phyloP scores from a whole-genome alignment of 2,888 invertebrate genomes.

The Amitus sp. region DNA sequence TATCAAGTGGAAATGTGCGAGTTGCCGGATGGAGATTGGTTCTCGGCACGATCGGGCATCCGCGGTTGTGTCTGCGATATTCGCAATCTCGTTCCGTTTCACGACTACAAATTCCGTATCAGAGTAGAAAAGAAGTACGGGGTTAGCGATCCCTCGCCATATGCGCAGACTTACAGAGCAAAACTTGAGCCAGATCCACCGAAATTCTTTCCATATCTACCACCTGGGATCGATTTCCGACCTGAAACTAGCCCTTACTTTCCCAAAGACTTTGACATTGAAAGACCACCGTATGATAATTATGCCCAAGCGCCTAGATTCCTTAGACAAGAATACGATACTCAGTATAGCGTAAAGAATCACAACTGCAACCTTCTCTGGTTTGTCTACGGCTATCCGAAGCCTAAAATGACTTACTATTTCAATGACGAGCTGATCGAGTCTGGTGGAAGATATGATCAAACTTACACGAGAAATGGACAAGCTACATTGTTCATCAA shows the following conservation, averaged over 20 bases:
- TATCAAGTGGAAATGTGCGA: conserved; percentile 96
- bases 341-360: conserved; percentile 91
- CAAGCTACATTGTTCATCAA: conserved; percentile 91
- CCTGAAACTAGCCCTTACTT: conserved; percentile 88
- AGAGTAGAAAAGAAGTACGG: conserved; percentile 97
- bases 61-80: conserved; percentile 92
- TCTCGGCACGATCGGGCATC: conserved; percentile 84
- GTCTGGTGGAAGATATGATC: conserved; percentile 85
- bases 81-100: conserved; percentile 88
- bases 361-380: conserved; percentile 91
- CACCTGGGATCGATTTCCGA: conserved; percentile 83
- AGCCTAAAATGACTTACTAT: conserved; percentile 91
- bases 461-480: conserved; percentile 89
- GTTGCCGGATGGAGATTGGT: conserved; percentile 92
- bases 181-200: conserved; percentile 83
- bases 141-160: conserved; percentile 95
- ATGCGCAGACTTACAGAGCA: conserved; percentile 81
- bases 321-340: conserved; percentile 85
- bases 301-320: conserved; percentile 88
- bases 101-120: conserved; percentile 95
- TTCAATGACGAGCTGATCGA: conserved; percentile 87
- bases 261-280: conserved; percentile 92
- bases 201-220: conserved; percentile 81
- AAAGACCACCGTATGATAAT: conserved; percentile 85
- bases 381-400: conserved; percentile 96